Evolutionary conservation across 2,797 vertebrate species (phyloP).

Genomic region (Fistularia tabacaria): DNA sequence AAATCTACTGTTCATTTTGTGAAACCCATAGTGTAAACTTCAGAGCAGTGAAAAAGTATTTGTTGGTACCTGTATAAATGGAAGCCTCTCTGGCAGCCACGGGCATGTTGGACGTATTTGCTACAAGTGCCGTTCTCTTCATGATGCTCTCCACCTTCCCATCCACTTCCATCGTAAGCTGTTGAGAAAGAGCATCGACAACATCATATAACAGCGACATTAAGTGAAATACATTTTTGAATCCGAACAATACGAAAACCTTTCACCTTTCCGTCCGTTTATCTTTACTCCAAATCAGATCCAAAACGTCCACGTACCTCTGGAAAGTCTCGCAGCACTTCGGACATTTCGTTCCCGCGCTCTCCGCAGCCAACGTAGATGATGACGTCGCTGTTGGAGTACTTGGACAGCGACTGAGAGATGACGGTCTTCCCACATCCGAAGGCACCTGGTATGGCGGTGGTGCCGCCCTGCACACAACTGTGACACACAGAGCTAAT

Average conservation of each 20-base stretch:
- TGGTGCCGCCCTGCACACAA: slow-evolving; percentile 98
- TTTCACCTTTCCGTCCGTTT: too few species aligned
- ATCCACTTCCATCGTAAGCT: slow-evolving; percentile 98
- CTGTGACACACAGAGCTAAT: slow-evolving; percentile 58
- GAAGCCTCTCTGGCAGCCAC: slow-evolving; percentile 98
- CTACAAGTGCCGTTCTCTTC: slow-evolving; percentile 97
- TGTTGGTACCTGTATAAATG: slow-evolving; percentile 89
- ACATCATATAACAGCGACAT: neutral
- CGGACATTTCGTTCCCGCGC: slow-evolving; percentile 98
- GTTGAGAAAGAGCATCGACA: slow-evolving; percentile 2
- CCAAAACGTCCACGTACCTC: slow-evolving; percentile 60
- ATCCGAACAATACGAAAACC: too few species aligned
- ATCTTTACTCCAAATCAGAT: neutral
- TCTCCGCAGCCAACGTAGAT: slow-evolving; percentile 98
- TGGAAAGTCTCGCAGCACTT: slow-evolving; percentile 91
- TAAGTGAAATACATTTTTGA: too few species aligned
- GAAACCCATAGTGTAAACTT: too few species aligned
- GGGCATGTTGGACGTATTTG: slow-evolving; percentile 99
- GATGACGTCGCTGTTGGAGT: slow-evolving; percentile 98
- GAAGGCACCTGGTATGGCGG: slow-evolving; percentile 95
- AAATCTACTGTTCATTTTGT: too few species aligned
- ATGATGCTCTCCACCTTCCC: slow-evolving; percentile 97
- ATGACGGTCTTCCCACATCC: slow-evolving; percentile 99
- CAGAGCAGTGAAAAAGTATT: too few species aligned
- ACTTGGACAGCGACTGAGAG: slow-evolving; percentile 96